Conservation (phyloP, 2,888 invertebrate genomes). For the Luperina testacea region DNA sequence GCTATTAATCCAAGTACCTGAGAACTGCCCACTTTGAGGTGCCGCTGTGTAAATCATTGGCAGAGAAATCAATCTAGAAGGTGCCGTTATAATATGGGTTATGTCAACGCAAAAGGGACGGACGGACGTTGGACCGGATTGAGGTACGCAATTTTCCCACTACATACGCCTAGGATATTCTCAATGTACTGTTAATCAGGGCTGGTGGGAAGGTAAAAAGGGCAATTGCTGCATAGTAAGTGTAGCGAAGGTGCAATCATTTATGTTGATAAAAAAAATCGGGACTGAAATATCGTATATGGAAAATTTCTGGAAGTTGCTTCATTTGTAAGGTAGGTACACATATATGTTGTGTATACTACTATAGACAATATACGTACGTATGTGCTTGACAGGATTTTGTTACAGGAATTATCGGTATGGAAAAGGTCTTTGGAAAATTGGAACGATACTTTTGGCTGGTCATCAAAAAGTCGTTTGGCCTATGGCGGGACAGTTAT, state of each 20-base stretch:
- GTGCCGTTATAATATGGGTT: constrained; percentile 83
- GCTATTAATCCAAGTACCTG: constrained; percentile 49
- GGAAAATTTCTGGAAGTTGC: neutral
- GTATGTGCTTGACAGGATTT: neutral
- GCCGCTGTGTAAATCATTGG: constrained; percentile 68
- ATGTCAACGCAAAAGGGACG: constrained; percentile 83
- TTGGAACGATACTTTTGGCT: constrained; percentile 23
- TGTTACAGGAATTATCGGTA: neutral
- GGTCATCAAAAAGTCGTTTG: constrained; percentile 16
- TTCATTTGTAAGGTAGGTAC: neutral
- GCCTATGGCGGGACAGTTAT: constrained; percentile 24
- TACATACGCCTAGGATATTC: constrained; percentile 70
- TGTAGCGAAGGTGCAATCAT: neutral
- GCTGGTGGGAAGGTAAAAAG: constrained; percentile 49
- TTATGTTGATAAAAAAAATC: neutral
- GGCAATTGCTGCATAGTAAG: constrained; percentile 7
- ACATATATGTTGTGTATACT: too few relatives aligned
- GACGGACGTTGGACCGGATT: constrained; percentile 73
- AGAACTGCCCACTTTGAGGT: constrained; percentile 48
- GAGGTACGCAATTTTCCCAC: constrained; percentile 70
- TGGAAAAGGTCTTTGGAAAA: constrained; percentile 10
- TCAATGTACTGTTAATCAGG: constrained; percentile 79
- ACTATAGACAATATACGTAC: neutral
- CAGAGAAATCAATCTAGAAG: constrained; percentile 74
- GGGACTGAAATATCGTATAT: neutral